A percentile compares a stretch with the other conserved stretches of the same genome.
Evolutionary conservation across 2,888 invertebrate species (phyloP).

Genomic region (Xanthorhoe designata): DNA sequence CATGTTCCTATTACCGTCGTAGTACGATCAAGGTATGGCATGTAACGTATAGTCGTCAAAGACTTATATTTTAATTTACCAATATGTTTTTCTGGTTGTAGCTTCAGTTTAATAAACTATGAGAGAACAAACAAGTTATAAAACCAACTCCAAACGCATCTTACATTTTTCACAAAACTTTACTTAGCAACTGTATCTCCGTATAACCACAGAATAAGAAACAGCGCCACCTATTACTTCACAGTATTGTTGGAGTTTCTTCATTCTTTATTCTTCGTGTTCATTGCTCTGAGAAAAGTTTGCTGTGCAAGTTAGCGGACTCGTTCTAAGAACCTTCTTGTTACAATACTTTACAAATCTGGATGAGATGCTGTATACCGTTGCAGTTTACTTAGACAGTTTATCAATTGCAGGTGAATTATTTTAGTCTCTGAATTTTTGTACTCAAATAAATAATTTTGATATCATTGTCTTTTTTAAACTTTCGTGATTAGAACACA

Average conservation of each 20-base stretch:
- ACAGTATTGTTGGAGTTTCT: conserved; percentile 19
- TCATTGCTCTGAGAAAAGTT: conserved; percentile 14
- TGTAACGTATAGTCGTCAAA: too few relatives aligned
- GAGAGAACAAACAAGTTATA: background rate
- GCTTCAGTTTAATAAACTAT: background rate
- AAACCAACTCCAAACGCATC: conserved; percentile 11
- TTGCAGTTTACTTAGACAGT: background rate
- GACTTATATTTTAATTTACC: too few relatives aligned
- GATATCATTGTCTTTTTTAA: too few relatives aligned
- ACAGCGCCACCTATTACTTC: conserved; percentile 12
- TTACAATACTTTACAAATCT: background rate
- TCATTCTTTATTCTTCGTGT: conserved; percentile 11
- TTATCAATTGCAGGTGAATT: background rate
- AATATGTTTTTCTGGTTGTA: too few relatives aligned
- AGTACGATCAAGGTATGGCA: too few relatives aligned
- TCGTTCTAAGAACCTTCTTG: background rate
- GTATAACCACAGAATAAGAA: background rate
- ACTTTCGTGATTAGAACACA: too few relatives aligned
- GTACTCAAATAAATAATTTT: too few relatives aligned
- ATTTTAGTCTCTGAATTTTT: too few relatives aligned
- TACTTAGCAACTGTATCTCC: conserved; percentile 22
- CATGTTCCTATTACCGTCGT: too few relatives aligned
- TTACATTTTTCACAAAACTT: conserved; percentile 29
- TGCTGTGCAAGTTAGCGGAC: background rate
- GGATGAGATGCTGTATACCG: background rate